A percentile compares a stretch with the other conserved stretches of the same genome.
These are phyloP conservation scores for Formica exsecta DNA, from an alignment of 1,140 invertebrate genomes.

Conservation along the genomic window DNA sequence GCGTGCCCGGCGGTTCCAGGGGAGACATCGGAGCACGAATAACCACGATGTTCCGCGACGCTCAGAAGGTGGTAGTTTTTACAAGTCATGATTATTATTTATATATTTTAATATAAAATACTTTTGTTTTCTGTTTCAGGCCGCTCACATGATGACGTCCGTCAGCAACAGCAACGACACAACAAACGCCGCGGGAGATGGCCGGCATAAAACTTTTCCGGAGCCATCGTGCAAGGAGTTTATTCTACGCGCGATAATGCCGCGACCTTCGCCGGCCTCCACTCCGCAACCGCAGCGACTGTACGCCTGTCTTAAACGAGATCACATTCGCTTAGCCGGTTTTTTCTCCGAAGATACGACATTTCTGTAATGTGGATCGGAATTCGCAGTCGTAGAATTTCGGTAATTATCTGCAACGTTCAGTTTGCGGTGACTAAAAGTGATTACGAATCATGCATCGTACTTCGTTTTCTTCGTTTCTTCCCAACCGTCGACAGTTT, in stretches of 20 bases:
- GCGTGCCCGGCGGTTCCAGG: conserved; percentile 87
- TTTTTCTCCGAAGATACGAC: conserved; percentile 91
- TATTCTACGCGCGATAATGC: conserved; percentile 89
- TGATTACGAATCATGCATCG: not conserved
- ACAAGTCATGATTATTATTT: not conserved
- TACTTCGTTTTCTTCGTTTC: not conserved
- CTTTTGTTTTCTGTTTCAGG: conserved; percentile 71
- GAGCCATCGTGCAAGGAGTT: conserved; percentile 89
- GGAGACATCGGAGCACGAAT: conserved; percentile 88
- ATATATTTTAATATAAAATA: conserved; percentile 9
- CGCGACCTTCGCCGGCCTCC: conserved; percentile 89
- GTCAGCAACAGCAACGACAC: conserved; percentile 69
- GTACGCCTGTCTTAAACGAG: conserved; percentile 88
- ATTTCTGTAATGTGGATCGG: conserved; percentile 86
- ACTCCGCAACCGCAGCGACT: conserved; percentile 89
- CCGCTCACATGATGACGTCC: conserved; percentile 80
- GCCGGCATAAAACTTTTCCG: conserved; percentile 86
- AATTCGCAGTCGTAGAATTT: not conserved
- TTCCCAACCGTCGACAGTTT: not conserved
- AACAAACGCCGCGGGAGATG: conserved; percentile 66
- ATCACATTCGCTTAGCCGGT: conserved; percentile 90
- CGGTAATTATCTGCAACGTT: not conserved
- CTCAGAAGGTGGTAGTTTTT: conserved; percentile 83
- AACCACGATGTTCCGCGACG: conserved; percentile 88
- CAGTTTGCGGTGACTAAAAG: not conserved